Base-by-base conservation (phyloP, 2,888 invertebrate genomes). In the Temnothorax rugatulus region DNA sequence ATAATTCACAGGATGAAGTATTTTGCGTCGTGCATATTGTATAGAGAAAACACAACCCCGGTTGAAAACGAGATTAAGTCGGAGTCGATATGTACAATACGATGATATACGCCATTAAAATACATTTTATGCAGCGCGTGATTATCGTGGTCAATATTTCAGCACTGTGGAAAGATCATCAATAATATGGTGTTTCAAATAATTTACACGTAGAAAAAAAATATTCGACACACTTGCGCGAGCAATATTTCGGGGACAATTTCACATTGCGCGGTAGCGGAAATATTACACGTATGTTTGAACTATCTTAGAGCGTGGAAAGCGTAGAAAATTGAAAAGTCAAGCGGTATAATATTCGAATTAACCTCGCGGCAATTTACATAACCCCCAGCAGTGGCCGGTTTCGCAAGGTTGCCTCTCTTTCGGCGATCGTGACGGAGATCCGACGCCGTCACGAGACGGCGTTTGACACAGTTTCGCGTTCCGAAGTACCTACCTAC, bases 381-480 rank as follows among this genome's bases (percentile, higher is more conserved):
- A 74, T 59, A 47, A 73, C 25, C 44, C 47, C 13, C 34, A 47
- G 59, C 34, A 47, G 59, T 34, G 13, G 44, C 21, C 57, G 34
- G 57, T 47, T 57, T 74, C 13, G 21, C 75, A 73, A 81, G n/a
- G 79, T 73, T 73, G 74, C 57, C 57, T 41, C 52, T 34, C 74
- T 59, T 59, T 59, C 73, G 34, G 63, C 82, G 81, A 90, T 88
- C 82, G 88, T 71, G 82, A 84, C 63, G 66, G 82, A 88, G 84
- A 85, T 85, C 54, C 63, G 9, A 47, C n/a, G 87, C 29, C 29
- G 85, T 90, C 90, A 90, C 89, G 90, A 88, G 85, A 82, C 68
- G 69, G 79, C 68, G 64, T 87, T 87, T 87, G 90, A 87, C 89
- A 89, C 84, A 90, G 87, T 89, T 89, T 63, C 84, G 50, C 61